A percentile compares a stretch with the other conserved stretches of the same genome.
Conservation (phyloP, 2,888 invertebrate genomes). For the Mythimna pallens region DNA sequence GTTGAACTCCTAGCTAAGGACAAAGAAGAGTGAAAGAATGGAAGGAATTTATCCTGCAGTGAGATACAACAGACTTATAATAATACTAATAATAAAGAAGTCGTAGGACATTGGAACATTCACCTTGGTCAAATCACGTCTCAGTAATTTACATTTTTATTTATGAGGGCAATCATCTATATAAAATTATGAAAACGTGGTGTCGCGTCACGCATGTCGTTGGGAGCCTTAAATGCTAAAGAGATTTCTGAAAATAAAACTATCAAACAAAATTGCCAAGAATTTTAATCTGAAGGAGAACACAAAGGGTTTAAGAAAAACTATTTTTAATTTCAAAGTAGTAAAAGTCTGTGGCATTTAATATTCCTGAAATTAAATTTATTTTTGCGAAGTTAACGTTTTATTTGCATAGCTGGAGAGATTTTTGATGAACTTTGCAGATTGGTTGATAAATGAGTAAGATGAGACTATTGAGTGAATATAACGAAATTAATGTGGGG, state of each 20-base stretch:
- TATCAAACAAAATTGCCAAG: slow-evolving; percentile 25
- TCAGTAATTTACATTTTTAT: too few relatives aligned
- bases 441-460: slow-evolving; percentile 9
- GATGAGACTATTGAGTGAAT: neutral
- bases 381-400: slow-evolving; percentile 14
- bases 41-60: too few relatives aligned
- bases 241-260: slow-evolving; percentile 4
- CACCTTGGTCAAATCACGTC: too few relatives aligned
- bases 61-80: too few relatives aligned
- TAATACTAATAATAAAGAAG: too few relatives aligned
- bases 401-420: slow-evolving; percentile 32
- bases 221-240: neutral
- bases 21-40: too few relatives aligned
- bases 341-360: slow-evolving; percentile 43
- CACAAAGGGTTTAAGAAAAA: slow-evolving; percentile 26
- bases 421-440: slow-evolving; percentile 21
- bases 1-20: too few relatives aligned
- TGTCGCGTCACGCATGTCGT: too few relatives aligned
- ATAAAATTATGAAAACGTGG: neutral
- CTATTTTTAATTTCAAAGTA: slow-evolving; percentile 55
- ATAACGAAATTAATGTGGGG: neutral
- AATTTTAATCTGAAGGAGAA: slow-evolving; percentile 51
- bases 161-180: too few relatives aligned
- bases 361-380: slow-evolving; percentile 42
- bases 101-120: too few relatives aligned